Evolutionary conservation across 2,888 invertebrate genomes (phyloP).

Genomic region (Apodemia mormo): DNA sequence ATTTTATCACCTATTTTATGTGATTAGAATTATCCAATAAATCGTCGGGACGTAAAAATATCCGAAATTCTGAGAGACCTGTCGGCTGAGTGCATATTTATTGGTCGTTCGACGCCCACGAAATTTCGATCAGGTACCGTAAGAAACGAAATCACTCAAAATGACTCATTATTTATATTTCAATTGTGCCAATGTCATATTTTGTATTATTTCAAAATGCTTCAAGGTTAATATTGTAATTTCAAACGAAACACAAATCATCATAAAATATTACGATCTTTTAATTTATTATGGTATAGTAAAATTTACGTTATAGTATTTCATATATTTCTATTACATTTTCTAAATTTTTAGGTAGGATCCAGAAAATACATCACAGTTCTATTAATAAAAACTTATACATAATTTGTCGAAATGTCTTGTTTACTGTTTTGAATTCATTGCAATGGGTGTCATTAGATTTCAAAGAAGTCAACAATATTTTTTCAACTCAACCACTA

Average conservation of each 20-base stretch:
- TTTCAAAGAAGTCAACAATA: too few relatives aligned
- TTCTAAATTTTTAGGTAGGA: too few relatives aligned
- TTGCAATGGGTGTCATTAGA: too few relatives aligned
- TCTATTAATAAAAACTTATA: too few relatives aligned
- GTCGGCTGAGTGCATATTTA: slow-evolving; percentile 13
- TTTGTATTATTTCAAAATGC: background rate
- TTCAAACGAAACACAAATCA: background rate
- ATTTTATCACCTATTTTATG: slow-evolving; percentile 43
- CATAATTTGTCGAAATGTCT: too few relatives aligned
- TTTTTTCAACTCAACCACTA: too few relatives aligned
- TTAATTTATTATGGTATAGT: too few relatives aligned
- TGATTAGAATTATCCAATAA: slow-evolving; percentile 43
- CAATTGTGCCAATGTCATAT: slow-evolving; percentile 1
- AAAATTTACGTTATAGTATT: too few relatives aligned
- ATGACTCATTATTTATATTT: slow-evolving; percentile 3
- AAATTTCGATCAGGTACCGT: slow-evolving; percentile 7
- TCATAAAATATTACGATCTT: background rate
- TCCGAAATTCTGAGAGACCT: slow-evolving; percentile 13
- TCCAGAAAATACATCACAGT: too few relatives aligned
- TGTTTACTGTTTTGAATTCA: too few relatives aligned
- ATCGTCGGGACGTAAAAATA: slow-evolving; percentile 41
- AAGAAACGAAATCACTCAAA: slow-evolving; percentile 12
- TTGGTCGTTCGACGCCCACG: slow-evolving; percentile 13
- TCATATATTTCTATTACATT: too few relatives aligned
- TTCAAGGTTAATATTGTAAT: background rate